A percentile compares a stretch with the other conserved stretches of the same genome.
phyloP scores from a whole-genome alignment of 2,797 vertebrate species.

The Agapornis canus region DNA sequence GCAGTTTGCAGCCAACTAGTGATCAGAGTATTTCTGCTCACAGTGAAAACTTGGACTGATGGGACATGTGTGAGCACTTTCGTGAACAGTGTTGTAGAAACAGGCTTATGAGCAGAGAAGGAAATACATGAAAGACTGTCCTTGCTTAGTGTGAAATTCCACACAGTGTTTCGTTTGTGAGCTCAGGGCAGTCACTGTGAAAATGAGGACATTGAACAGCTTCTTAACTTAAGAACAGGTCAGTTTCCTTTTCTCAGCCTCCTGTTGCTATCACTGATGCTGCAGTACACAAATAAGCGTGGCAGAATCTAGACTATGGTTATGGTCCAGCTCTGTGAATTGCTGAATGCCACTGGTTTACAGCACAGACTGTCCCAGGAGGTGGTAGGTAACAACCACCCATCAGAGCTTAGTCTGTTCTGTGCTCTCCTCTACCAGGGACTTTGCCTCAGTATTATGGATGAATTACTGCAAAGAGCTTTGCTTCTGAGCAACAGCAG shows the following conservation, averaged over 20 bases:
- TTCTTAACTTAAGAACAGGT: neutral
- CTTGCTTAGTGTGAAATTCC: neutral
- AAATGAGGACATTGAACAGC: neutral
- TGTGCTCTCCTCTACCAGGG: neutral
- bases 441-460: neutral
- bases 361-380: neutral
- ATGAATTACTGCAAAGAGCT: neutral
- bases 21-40: neutral
- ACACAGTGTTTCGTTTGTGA: neutral
- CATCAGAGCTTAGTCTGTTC: neutral
- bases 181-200: neutral
- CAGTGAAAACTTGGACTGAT: neutral
- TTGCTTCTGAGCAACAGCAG: neutral
- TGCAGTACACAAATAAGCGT: neutral
- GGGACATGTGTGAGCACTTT: neutral
- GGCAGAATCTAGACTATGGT: neutral
- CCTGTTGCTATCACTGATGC: neutral
- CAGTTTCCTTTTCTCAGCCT: neutral
- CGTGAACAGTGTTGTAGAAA: neutral
- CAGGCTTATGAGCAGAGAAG: neutral
- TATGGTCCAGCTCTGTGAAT: neutral
- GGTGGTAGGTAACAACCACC: neutral
- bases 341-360: neutral
- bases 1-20: neutral
- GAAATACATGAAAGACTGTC: neutral